A percentile compares a stretch with the other conserved stretches of the same genome.
These are phyloP conservation scores for Zalophus californianus DNA, from an alignment of 2,797 vertebrate species.

Conservation along the genomic window DNA sequence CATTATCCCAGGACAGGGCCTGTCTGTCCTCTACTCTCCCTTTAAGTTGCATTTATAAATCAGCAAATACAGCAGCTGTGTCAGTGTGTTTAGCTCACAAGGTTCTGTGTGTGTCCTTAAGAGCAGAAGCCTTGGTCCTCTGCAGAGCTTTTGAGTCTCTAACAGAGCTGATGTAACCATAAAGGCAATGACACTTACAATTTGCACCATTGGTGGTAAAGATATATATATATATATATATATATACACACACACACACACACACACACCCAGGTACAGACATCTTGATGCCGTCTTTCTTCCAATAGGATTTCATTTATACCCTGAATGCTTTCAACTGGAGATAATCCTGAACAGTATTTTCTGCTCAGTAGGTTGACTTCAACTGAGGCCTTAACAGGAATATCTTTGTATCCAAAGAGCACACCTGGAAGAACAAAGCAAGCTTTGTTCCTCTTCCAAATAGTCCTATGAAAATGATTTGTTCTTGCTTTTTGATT, in stretches of 20 bases:
- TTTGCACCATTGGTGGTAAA: background rate
- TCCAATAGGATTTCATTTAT: background rate
- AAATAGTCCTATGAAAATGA: slow-evolving; percentile 37
- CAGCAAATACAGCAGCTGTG: background rate
- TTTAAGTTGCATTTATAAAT: background rate
- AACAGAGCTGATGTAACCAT: background rate
- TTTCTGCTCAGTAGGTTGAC: background rate
- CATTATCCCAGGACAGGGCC: background rate
- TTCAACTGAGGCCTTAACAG: background rate
- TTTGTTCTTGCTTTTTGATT: slow-evolving; percentile 13
- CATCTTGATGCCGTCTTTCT: background rate
- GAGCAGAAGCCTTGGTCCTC: background rate
- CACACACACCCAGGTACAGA: background rate
- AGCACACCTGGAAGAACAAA: background rate
- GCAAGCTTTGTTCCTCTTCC: background rate
- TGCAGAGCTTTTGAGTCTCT: background rate
- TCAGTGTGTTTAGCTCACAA: background rate
- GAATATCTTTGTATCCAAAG: slow-evolving; percentile 2
- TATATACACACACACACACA: background rate
- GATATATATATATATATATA: no score
- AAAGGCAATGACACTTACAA: background rate
- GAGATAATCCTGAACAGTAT: background rate
- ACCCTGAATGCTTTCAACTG: background rate
- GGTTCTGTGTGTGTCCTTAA: background rate
- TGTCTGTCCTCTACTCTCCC: background rate